Evolutionary conservation across 2,797 vertebrate genomes (phyloP), one percentile per base, ranked within the genome.

Genomic region (Sorex maritimensis): DNA sequence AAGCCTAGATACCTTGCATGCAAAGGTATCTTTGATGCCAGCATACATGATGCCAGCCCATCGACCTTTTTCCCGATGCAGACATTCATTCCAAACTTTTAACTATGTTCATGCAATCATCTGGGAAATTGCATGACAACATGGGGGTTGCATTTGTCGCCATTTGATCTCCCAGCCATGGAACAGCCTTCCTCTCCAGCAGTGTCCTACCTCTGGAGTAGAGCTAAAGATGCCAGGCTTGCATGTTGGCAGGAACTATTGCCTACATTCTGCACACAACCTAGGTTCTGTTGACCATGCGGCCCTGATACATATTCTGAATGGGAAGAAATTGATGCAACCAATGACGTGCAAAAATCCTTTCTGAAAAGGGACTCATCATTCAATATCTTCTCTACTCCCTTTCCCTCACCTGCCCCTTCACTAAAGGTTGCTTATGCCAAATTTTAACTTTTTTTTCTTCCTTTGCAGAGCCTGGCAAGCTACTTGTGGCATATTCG

Each of bases 61-160:
- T 34, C 34, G 34, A 1, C 3, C 86, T 73, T 73, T 86, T 23
- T 24, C n/a, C n/a, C n/a, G n/a, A n/a, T n/a, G n/a, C 55, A 34
- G 75, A 93, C 30, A 67, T 75, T 21, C 74, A 65, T 15, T 58
- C 79, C 71, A 28, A 67, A 73, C 46, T 81, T 94, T 84, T 55
- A 74, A 30, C 30, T 5, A 21, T 1, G 0, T 46, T 26, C 21
- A 8, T 24, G 17, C 15, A n/a, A n/a, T 41, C 55, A 41, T 24
- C 63, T 46, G 55, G 63, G 55, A 81, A 73, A 30, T 13, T 21
- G 5, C 23, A 52, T 52, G 44, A 3, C 2, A 34, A 69, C 21
- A 67, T 6, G 49, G 84, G 84, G 8, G 63, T 46, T 30, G 28
- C 13, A 19, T 46, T 52, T 30, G 34, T 24, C 49, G 69, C 73